Evolutionary conservation across 2,797 vertebrate genomes (phyloP), one percentile per base, ranked within the genome.

Genomic region (Heteromormyrus szaboi): DNA sequence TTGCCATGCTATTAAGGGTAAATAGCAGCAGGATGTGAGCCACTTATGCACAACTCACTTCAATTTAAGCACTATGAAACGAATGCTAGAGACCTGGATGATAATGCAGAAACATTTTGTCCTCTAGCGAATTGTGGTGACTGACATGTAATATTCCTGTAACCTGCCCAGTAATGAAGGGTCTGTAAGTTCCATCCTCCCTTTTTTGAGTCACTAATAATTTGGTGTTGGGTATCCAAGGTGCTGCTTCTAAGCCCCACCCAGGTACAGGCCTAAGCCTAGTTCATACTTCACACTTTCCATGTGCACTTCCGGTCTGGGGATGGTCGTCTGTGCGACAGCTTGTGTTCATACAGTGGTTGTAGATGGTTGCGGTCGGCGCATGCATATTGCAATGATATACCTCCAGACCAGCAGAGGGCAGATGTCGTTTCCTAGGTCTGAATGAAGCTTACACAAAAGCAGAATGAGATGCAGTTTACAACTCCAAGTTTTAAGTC

Each of bases 111-210:
- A 51, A 56, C 12, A 11, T 86, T 89, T 92, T 90, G 83, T 90
- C 91, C 93, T 87, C 83, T 91, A 94, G 93, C 89, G 92, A 91
- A 92, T 92, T 92, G 90, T 89, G 88, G 91, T 92, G 85, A 93
- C 93, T 93, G 92, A 92, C 93, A 91, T 91, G 93, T 92, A 92
- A 92, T 89, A 92, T 93, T 93, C 89, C 91, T 93, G 90, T 93
- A 91, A 87, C 92, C 86, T 86, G 85, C 85, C 53, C 85, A 89
- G 90, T 88, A 37, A 46, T 81, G 88, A 91, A 91, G 90, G 93
- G 93, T 94, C 94, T 91, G 93, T 94, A 91, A 48, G 92, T 93
- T 92, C 37, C 14, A 56, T 56, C 79, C 91, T 93, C 92, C 87
- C 83, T 89, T 90, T 93, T 11, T 33, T 7, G 25, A 90, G 59